Percentiles rank a stretch among this genome's conserved stretches.
Conservation (phyloP, 2,888 invertebrate species). For the Archips crataeganus region DNA sequence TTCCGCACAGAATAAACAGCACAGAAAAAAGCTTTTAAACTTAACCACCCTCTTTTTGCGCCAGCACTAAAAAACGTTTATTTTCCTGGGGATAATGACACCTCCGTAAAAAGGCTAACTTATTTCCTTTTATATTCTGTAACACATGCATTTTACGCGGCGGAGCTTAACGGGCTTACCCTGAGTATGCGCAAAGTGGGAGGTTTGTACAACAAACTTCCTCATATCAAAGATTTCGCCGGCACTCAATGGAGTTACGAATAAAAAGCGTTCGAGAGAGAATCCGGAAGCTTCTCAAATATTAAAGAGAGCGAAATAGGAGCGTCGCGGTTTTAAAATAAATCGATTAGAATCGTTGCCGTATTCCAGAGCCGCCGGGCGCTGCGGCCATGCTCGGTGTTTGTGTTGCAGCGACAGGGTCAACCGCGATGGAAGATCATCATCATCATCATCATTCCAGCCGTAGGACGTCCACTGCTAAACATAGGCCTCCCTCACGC, state of each 20-base stretch:
- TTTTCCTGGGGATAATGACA: slow-evolving; percentile 6
- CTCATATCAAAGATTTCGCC: slow-evolving; percentile 22
- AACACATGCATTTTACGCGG: slow-evolving; percentile 23
- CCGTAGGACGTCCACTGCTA: too few species aligned
- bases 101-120: slow-evolving; percentile 1
- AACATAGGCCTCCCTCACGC: too few species aligned
- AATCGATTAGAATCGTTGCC: slow-evolving; percentile 7
- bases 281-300: slow-evolving; percentile 22
- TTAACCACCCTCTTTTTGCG: not conserved
- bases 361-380: not conserved
- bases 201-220: slow-evolving; percentile 33
- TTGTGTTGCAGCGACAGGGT: too few species aligned
- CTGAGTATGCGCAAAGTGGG: slow-evolving; percentile 13
- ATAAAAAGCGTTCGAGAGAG: slow-evolving; percentile 22
- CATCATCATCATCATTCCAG: too few species aligned
- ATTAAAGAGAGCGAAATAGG: slow-evolving; percentile 12
- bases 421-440: not conserved
- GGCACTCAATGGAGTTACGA: not conserved
- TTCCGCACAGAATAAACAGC: not conserved
- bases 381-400: not conserved
- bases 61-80: slow-evolving; percentile 6
- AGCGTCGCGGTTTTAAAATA: slow-evolving; percentile 11
- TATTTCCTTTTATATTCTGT: slow-evolving; percentile 17
- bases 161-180: slow-evolving; percentile 19
- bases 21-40: slow-evolving; percentile 4